phyloP scores from a whole-genome alignment of 2,888 invertebrate species.

The Himalopsyche anomala region DNA sequence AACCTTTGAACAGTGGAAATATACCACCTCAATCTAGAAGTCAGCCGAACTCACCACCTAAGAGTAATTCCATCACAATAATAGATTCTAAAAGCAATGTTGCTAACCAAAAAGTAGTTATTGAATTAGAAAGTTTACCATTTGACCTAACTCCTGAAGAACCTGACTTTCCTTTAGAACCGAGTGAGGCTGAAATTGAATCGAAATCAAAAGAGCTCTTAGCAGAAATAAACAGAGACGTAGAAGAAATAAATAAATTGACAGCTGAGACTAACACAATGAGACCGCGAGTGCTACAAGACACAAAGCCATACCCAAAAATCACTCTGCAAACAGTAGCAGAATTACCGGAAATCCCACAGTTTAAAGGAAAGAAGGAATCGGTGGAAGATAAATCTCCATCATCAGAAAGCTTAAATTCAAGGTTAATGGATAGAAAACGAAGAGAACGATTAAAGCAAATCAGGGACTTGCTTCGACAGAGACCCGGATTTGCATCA shows the following conservation, averaged over 20 bases:
- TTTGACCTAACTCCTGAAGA: slow-evolving; percentile 60
- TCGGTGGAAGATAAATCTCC: slow-evolving; percentile 69
- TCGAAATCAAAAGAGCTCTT: slow-evolving; percentile 71
- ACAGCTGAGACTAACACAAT: slow-evolving; percentile 74
- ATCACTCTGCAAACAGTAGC: slow-evolving; percentile 80
- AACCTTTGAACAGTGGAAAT: slow-evolving; percentile 65
- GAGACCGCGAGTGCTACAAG: slow-evolving; percentile 73
- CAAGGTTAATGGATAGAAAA: slow-evolving; percentile 75
- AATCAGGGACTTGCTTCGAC: slow-evolving; percentile 83
- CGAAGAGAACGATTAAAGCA: slow-evolving; percentile 81
- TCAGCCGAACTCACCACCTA: slow-evolving; percentile 75
- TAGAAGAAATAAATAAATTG: slow-evolving; percentile 75
- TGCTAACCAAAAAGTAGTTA: slow-evolving; percentile 67
- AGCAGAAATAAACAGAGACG: slow-evolving; percentile 75
- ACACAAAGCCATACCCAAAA: slow-evolving; percentile 76
- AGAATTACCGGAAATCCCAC: slow-evolving; percentile 80
- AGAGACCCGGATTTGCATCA: slow-evolving; percentile 81
- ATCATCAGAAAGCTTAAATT: slow-evolving; percentile 72
- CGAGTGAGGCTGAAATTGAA: slow-evolving; percentile 73
- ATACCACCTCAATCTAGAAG: slow-evolving; percentile 74
- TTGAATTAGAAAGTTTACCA: slow-evolving; percentile 56
- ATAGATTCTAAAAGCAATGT: slow-evolving; percentile 18
- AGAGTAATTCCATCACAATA: slow-evolving; percentile 64
- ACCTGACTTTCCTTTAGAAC: slow-evolving; percentile 67
- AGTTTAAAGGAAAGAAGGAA: slow-evolving; percentile 72